These are phyloP conservation scores for Alsophila aescularia DNA, from an alignment of 2,888 invertebrate genomes.

Conservation along the genomic window DNA sequence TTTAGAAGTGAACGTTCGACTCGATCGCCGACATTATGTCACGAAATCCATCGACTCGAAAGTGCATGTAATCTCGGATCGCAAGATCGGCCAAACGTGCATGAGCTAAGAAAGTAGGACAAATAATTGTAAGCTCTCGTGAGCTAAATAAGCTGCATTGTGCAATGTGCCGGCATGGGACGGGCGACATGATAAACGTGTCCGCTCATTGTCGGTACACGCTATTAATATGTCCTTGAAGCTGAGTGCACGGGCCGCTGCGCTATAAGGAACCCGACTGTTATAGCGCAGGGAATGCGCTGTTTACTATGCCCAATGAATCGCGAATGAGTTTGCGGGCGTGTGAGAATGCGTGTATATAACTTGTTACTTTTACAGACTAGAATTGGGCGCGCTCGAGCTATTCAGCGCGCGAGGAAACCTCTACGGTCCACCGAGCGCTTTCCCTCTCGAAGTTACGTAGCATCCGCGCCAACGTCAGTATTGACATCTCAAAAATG, in stretches of 20 bases:
- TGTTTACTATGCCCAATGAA: constrained; percentile 44
- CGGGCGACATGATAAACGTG: constrained; percentile 64
- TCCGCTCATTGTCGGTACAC: constrained; percentile 64
- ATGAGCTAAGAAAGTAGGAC: constrained; percentile 67
- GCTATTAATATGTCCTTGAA: constrained; percentile 78
- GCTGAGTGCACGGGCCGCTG: constrained; percentile 52
- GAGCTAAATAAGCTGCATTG: constrained; percentile 77
- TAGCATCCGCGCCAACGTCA: constrained; percentile 56
- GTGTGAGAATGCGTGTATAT: constrained; percentile 51
- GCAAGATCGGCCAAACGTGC: constrained; percentile 47
- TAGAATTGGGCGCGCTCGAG: constrained; percentile 46
- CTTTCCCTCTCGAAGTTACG: constrained; percentile 74
- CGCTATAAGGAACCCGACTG: constrained; percentile 47
- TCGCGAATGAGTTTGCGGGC: constrained; percentile 46
- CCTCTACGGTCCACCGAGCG: constrained; percentile 65
- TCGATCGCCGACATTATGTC: constrained; percentile 53
- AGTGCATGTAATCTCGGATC: constrained; percentile 57
- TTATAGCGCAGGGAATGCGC: constrained; percentile 46
- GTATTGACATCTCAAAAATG: constrained; percentile 58
- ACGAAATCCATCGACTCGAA: constrained; percentile 56
- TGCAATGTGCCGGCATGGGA: constrained; percentile 68
- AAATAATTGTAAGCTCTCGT: constrained; percentile 71
- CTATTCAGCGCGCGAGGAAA: constrained; percentile 54
- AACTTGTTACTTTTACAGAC: constrained; percentile 61
- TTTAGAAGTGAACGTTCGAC: constrained; percentile 31